Base-by-base conservation (phyloP, 2,113 vertebrate genomes). In the Corythornis cristatus region DNA sequence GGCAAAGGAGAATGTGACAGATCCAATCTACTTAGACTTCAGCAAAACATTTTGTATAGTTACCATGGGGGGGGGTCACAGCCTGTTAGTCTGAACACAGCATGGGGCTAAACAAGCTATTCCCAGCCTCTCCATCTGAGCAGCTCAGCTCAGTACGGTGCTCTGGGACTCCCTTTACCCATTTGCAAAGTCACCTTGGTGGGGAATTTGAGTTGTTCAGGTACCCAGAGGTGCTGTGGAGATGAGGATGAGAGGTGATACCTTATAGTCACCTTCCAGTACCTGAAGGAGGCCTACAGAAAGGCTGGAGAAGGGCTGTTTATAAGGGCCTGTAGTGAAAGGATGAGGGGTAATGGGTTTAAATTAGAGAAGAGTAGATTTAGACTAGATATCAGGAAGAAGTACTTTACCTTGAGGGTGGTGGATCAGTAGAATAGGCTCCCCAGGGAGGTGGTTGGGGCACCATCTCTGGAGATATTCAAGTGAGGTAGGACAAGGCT, bases 121-220 rank as follows among this genome's bases (percentile, higher is more conserved):
- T 73, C 35, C 33, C 72, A 50, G 42, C 8, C 17, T 88, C 33
- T 65, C 28, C 33, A 2, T 8, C 23, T 40, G 56, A 2, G 1
- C 53, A 25, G 48, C 45, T 64, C 50, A 48, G 43, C 0, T 0
- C 42, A 5, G 6, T 17, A 11, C 40, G 2, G 20, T 6, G 26
- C 1, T 21, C 25, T 6, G 31, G 37, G 51, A 18, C 16, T 60
- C 33, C 35, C 51, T 19, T 15, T 9, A 20, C 19, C 37, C 26
- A 0, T 50, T 48, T 64, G 12, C 25, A 54, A 54, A 78, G 37
- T 26, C 46, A 20, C 17, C 15, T 76, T 37, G 26, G 18, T 48
- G 37, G 26, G 37, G 46, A 54, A 6, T 29, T 48, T 40, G 50
- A 25, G 20, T 54, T 42, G 15, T 45, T 61, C 42, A 70, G 31